Conservation (phyloP, 2,888 invertebrate genomes). For the Pseudococcus longispinus region DNA sequence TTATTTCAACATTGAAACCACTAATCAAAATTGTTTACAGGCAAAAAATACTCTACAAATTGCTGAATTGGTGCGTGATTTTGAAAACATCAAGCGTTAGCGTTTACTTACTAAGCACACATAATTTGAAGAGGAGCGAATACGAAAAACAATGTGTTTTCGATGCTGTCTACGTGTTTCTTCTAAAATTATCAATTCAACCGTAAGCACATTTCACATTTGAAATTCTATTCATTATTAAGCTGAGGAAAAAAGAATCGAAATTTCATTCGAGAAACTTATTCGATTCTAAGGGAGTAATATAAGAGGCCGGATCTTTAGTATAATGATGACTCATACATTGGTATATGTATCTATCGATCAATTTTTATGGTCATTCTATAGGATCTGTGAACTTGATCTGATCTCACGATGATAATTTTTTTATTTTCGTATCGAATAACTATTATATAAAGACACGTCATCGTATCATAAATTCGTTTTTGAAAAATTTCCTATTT, state of each 20-base stretch:
- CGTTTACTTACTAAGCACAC: constrained; percentile 37
- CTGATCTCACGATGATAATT: not conserved
- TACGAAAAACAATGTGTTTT: constrained; percentile 43
- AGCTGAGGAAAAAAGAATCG: not conserved
- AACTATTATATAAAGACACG: too few relatives aligned
- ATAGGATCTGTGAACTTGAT: not conserved
- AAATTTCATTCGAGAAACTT: not conserved
- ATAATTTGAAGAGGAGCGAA: constrained; percentile 16
- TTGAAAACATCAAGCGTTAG: not conserved
- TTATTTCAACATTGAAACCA: too few relatives aligned
- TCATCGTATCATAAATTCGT: not conserved
- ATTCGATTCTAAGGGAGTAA: too few relatives aligned
- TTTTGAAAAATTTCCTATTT: not conserved
- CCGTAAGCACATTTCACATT: constrained; percentile 6
- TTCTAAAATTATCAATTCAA: constrained; percentile 20
- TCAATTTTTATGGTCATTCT: not conserved
- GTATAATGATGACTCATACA: too few relatives aligned
- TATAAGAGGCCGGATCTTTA: not conserved
- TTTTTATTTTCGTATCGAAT: not conserved
- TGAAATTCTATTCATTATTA: not conserved
- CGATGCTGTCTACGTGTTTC: constrained; percentile 4
- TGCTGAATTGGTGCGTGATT: not conserved
- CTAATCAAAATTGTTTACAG: constrained; percentile 32
- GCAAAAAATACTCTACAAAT: not conserved
- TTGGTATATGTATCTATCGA: not conserved